Conservation (phyloP, 2,797 vertebrate genomes). For the Enteromius treurensis region DNA sequence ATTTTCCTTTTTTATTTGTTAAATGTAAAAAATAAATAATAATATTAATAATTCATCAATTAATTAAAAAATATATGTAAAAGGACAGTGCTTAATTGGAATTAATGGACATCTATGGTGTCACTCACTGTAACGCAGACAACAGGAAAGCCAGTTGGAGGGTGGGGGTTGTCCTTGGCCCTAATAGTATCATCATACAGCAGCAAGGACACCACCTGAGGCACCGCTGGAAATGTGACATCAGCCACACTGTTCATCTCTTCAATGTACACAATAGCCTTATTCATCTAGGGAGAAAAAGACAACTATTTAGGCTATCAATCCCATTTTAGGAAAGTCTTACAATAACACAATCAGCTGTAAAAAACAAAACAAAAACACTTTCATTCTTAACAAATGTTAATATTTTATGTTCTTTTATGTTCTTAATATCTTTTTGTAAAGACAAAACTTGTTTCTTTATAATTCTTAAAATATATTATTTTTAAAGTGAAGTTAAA, state of each 20-base stretch:
- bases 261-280: constrained; percentile 89
- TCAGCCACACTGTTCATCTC: constrained; percentile 89
- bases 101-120: neutral
- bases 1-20: neutral
- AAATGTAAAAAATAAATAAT: neutral
- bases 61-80: neutral
- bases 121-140: constrained; percentile 83
- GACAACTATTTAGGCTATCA: neutral
- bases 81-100: neutral
- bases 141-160: constrained; percentile 82
- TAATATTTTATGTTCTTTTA: neutral
- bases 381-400: neutral
- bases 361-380: neutral
- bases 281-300: constrained; percentile 77
- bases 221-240: constrained; percentile 87
- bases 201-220: constrained; percentile 84
- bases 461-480: neutral
- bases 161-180: constrained; percentile 77
- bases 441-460: neutral
- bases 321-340: neutral
- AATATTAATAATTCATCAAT: neutral
- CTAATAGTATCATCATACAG: constrained; percentile 81
- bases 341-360: neutral
- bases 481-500: neutral
- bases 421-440: neutral